Base-by-base conservation (phyloP, 1,140 invertebrate species). In the Babylonia areolata region DNA sequence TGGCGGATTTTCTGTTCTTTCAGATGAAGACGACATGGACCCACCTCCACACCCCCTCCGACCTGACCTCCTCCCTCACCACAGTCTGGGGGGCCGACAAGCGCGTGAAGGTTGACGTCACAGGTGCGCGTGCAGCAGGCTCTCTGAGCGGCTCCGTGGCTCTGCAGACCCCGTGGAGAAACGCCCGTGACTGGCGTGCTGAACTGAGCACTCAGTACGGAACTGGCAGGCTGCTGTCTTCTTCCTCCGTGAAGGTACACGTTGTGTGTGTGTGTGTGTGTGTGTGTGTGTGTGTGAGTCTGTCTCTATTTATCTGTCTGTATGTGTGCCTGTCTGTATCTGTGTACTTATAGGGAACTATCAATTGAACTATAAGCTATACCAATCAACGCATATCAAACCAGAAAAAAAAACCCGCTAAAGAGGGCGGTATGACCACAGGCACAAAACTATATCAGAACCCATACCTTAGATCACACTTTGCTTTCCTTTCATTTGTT, bases 1-100 rank as follows among this genome's bases (percentile, higher is more conserved):
- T n/a, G n/a, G n/a, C n/a, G n/a, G 9, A 51, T 20, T 11, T 20
- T 51, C 20, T 20, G 9, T 51, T 51, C 9, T 64, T 64, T 64
- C 73, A 75, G 73, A 35, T 82, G 51, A 51, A 58, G 51, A 64
- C n/a, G 51, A 35, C 28, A 2, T 89, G 88, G 88, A 77, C 82
- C 35, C 88, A 88, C 39, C 81, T 54, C 42, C 86, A 85, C 37
- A 85, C 75, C 54, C 82, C 85, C 35, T 78, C 51, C 17, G 79
- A 87, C 64, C 75, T 88, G 28, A 73, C 75, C 78, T 83, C 79
- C 31, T 51, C 79, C 33, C 54, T n/a, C 54, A 79, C 23, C 58
- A 86, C 35, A 28, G 37, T 78, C 28, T 89, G 88, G 88, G 84
- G 84, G 31, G 77, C 54, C 37, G 75, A 83, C 75, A 85, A 89